Percentiles rank a stretch among this genome's conserved stretches.
Conservation (phyloP, 2,888 invertebrate species). For the Trichopria drosophilae region DNA sequence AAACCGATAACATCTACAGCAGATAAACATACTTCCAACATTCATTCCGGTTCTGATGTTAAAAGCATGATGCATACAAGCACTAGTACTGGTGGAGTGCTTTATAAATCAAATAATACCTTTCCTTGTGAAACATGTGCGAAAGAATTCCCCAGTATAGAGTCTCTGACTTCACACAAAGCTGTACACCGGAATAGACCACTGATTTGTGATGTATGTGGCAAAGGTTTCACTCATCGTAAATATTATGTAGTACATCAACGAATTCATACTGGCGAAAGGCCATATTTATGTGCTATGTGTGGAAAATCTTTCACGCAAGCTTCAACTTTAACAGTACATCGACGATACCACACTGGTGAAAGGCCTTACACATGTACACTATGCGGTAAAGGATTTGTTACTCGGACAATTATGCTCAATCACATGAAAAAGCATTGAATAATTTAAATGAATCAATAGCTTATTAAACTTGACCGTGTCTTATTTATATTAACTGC, state of each 20-base stretch:
- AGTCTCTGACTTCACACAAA: slow-evolving; percentile 53
- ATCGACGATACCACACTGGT: slow-evolving; percentile 56
- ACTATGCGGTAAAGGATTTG: slow-evolving; percentile 56
- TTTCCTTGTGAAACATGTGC: slow-evolving; percentile 54
- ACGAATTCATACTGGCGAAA: slow-evolving; percentile 59
- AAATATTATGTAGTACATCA: slow-evolving; percentile 58
- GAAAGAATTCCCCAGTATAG: slow-evolving; percentile 50
- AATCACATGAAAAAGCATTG: slow-evolving; percentile 58
- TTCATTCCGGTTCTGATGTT: too few species aligned
- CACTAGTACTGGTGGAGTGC: background rate
- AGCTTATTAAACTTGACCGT: too few species aligned
- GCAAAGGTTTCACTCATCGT: slow-evolving; percentile 56
- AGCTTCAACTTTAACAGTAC: slow-evolving; percentile 55
- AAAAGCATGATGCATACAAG: too few species aligned
- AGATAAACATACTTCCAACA: background rate
- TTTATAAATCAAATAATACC: slow-evolving; percentile 24
- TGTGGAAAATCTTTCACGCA: slow-evolving; percentile 57
- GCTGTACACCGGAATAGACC: slow-evolving; percentile 52
- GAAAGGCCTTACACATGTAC: slow-evolving; percentile 57
- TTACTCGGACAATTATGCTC: slow-evolving; percentile 57
- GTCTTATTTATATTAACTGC: too few species aligned
- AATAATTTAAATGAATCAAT: background rate
- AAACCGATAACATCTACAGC: slow-evolving; percentile 31
- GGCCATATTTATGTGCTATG: slow-evolving; percentile 59
- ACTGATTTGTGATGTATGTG: slow-evolving; percentile 56